These are phyloP conservation scores for Otus sunia DNA, from an alignment of 2,113 vertebrate species.

Conservation along the genomic window DNA sequence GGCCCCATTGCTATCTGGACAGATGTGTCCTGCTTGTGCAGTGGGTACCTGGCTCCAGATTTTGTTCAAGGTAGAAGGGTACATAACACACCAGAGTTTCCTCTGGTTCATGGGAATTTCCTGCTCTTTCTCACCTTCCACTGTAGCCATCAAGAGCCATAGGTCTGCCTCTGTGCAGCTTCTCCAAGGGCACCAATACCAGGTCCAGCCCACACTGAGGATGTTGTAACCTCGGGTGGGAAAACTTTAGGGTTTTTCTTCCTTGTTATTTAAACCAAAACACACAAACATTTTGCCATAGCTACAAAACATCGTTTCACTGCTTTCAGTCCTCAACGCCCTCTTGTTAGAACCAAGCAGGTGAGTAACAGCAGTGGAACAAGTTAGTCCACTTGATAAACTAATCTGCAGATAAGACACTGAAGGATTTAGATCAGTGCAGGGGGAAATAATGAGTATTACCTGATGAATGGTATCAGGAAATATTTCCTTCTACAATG, in stretches of 20 bases:
- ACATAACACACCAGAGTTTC: background rate
- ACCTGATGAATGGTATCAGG: slow-evolving; percentile 18
- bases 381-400: background rate
- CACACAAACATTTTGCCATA: background rate
- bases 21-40: background rate
- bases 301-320: background rate
- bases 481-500: slow-evolving; percentile 32
- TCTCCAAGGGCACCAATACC: background rate
- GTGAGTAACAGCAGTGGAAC: background rate
- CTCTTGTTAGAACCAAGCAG: background rate
- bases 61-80: background rate
- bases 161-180: background rate
- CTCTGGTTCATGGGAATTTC: background rate
- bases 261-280: background rate
- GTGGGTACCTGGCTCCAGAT: background rate
- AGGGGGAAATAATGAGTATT: background rate
- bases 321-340: background rate
- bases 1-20: background rate
- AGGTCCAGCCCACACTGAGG: rapidly evolving
- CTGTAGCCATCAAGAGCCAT: background rate
- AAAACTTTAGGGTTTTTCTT: background rate
- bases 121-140: background rate
- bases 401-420: background rate
- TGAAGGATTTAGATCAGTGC: background rate
- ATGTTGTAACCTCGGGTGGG: background rate